Base-by-base conservation (phyloP, 2,888 invertebrate species). In the Aelia acuminata region DNA sequence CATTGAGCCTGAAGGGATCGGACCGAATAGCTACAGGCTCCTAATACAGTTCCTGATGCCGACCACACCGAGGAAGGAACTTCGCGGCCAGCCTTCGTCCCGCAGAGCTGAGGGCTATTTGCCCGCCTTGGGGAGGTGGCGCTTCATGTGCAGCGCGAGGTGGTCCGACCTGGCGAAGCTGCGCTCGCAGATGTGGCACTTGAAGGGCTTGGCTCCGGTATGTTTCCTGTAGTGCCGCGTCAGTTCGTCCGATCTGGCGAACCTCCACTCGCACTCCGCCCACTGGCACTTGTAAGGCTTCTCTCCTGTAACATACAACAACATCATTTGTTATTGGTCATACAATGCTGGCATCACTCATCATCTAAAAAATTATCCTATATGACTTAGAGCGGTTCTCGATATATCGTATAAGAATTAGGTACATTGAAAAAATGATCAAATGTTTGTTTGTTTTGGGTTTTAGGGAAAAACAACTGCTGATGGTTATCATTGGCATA, bases 111-210 rank as follows among this genome's bases (percentile, higher is more conserved):
- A 3, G 47, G 26, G 35, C 49, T 49, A 87, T 39, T 87, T 87
- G 91, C 95, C 93, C 90, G 95, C 94, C 94, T 98, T 98, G 91
- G 98, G 98, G 92, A 98, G 94, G 93, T 94, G 94, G 47, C 94
- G 92, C 91, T 94, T 94, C 93, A 93, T 94, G 92, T 94, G 94
- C 50, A 94, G 92, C 20, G 94, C 94, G 85, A 94, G 91, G 91
- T 94, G 94, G 91, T 94, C 94, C n/a, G 94, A 94, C 4, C 94
- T 92, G 57, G 94, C 94, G 91, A 94, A 94, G 89, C 93, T 93
- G 53, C 94, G 92, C 84, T 94, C 94, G 91, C 94, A 94, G 53
- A 94, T 93, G 91, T 92, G 92, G 91, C 94, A 94, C 90, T 93
- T 92, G 92, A 94, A 94, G 10, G 94, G 94, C 91, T 94, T 94